phyloP scores from a whole-genome alignment of 2,888 invertebrate genomes.

The Ceriagrion tenellum region DNA sequence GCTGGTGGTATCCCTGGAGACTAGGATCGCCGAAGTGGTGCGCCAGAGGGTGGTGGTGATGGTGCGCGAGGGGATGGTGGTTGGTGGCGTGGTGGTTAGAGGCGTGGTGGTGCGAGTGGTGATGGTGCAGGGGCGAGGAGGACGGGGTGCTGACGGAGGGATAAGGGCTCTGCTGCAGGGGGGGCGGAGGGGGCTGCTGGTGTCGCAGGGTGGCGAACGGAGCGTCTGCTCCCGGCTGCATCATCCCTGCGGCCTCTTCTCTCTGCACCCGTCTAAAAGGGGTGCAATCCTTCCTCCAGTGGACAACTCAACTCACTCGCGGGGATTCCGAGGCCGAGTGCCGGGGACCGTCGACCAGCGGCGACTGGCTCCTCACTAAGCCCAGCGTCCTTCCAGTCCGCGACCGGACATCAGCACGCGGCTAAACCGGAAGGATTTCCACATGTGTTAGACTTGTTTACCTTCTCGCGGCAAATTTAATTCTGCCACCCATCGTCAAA shows the following conservation, averaged over 20 bases:
- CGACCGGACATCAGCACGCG: background rate
- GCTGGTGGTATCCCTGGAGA: constrained; percentile 60
- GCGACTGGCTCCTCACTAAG: background rate
- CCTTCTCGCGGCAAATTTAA: background rate
- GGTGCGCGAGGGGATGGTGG: constrained; percentile 31
- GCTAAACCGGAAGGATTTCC: background rate
- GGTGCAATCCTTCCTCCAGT: background rate
- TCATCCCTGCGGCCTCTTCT: constrained; percentile 49
- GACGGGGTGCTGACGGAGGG: constrained; percentile 68
- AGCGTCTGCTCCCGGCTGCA: constrained; percentile 66
- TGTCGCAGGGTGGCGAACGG: constrained; percentile 56
- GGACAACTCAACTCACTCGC: background rate
- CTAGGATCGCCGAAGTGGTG: constrained; percentile 57
- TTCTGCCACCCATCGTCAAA: background rate
- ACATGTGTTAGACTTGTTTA: background rate
- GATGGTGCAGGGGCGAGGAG: constrained; percentile 3
- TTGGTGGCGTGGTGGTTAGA: background rate
- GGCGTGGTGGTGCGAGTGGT: background rate
- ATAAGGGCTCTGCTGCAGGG: constrained; percentile 69
- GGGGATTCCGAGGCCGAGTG: background rate
- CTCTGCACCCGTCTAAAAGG: background rate
- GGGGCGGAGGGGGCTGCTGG: constrained; percentile 65
- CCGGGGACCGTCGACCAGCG: background rate
- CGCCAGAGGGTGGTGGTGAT: constrained; percentile 44
- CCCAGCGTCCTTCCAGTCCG: constrained; percentile 12